phyloP scores from a whole-genome alignment of 2,113 vertebrate genomes.

The Dasyurus viverrinus region DNA sequence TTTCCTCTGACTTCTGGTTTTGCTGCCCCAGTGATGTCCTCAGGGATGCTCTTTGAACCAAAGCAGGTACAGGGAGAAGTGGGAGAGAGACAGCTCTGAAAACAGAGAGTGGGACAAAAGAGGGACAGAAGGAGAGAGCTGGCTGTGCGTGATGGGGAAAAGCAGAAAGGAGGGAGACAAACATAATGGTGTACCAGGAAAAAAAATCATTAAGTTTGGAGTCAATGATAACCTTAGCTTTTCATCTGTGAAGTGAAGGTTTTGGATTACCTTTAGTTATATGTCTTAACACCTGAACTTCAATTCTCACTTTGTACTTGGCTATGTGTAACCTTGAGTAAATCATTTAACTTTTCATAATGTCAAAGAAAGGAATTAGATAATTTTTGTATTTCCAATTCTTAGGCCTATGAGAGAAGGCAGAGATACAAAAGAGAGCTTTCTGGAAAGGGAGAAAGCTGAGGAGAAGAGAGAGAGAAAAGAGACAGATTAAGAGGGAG shows the following conservation, averaged over 20 bases:
- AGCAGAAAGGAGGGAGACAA: background rate
- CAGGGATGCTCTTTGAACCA: background rate
- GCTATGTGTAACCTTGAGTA: background rate
- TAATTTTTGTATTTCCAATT: background rate
- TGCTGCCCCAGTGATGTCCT: background rate
- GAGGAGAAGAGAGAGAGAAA: background rate
- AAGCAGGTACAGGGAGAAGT: background rate
- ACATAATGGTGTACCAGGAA: background rate
- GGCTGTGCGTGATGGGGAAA: background rate
- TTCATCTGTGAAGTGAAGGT: background rate
- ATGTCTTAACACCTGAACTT: background rate
- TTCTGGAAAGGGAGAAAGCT: background rate
- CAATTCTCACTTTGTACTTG: background rate
- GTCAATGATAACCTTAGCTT: background rate
- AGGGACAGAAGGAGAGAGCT: background rate
- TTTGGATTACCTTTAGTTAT: background rate
- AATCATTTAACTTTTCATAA: background rate
- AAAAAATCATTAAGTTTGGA: background rate
- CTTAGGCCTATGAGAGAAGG: background rate
- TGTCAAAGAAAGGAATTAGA: background rate
- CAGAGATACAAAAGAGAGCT: background rate
- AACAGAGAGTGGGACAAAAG: background rate
- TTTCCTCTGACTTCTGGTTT: background rate
- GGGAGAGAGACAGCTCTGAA: background rate
- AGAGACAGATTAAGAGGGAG: background rate